Evolutionary conservation across 2,113 vertebrate species (phyloP), one percentile per base, ranked within the genome.

Genomic region (Cebus imitator): DNA sequence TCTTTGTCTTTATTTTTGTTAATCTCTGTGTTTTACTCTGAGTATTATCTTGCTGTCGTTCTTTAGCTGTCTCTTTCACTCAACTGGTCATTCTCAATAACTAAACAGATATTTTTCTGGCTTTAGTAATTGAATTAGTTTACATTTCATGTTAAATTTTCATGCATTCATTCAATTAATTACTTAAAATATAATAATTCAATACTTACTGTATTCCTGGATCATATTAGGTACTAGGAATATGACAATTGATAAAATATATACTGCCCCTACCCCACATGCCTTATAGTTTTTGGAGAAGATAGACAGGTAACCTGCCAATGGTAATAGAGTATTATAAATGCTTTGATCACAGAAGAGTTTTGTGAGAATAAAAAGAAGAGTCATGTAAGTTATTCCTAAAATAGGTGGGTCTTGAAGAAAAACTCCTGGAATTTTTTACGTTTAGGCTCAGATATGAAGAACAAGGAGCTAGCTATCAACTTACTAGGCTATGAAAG

Each of bases 111-210:
- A 14, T 25, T 81, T 82, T 75, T 17, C 45, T 79, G n/a, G 6
- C 72, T 90, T 92, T 80, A 25, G 16, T 35, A 87, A 86, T 35
- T 81, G 5, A 78, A 87, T 80, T 95, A 58, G 48, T 89, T 86
- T 91, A 43, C 10, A 82, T 83, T 95, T 95, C 27, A 80, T 76
- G 88, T 95, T 82, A 82, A 89, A 82, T 76, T 4, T 73, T 57
- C 16, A 72, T 83, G 2, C 20, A 70, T 83, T 87, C 37, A 87
- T 64, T 61, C 32, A 85, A 35, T 76, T 13, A 78, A 89, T 72
- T 72, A 68, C 81, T 95, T 79, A 52, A 79, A 8, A 52, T 90
- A 43, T 17, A 90, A 64, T 78, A 52, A 21, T 58, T 45, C 10
- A 88, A 78, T 73, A 86, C 8, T 27, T 84, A 23, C 27, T 68